Evolutionary conservation across 1,140 invertebrate species (phyloP), one percentile per base, ranked within the genome.

Genomic region (Cephus cinctus): DNA sequence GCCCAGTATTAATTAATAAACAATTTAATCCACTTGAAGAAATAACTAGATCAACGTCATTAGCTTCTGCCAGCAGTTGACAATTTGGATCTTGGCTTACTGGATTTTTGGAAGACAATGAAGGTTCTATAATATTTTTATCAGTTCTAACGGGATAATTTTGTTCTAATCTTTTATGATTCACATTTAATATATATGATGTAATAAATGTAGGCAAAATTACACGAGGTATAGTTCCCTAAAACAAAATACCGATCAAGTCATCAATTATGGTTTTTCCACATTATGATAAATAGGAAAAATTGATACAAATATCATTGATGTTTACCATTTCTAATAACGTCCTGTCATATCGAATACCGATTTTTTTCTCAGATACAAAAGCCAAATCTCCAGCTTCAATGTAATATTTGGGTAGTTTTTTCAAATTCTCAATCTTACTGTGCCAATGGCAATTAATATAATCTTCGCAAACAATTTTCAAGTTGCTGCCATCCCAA

Each of bases 21-120:
- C 64, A 67, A 43, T 77, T 76, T 19, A 80, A 56, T 20, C 71
- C 71, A 54, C 70, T 76, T 1, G 69, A 67, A 5, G 77, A 78
- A 38, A 79, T 78, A n/a, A 78, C 73, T 18, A 78, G 47, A 56
- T 78, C 67, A 8, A 66, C 68, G 19, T 67, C 52, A 47, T 69
- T 32, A 15, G 42, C 16, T 36, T 70, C 42, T n/a, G 71, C 59
- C 9, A 77, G 54, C 19, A 56, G 52, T 34, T 69, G 53, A 53
- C 75, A 75, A 57, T 72, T 69, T 40, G 9, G 11, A 63, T 79
- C 77, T 39, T 70, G 47, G 52, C 66, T 75, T 20, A 76, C 74
- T 59, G 55, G 44, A 42, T 52, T 52, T 43, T 49, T 56, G 9
- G 23, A 54, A 40, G n/a, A n/a, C n/a, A n/a, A 12, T 45, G 2